Percentiles rank a stretch among this genome's conserved stretches.
These are phyloP conservation scores for Myxocyprinus asiaticus DNA, from an alignment of 2,113 vertebrate genomes.

Conservation along the genomic window DNA sequence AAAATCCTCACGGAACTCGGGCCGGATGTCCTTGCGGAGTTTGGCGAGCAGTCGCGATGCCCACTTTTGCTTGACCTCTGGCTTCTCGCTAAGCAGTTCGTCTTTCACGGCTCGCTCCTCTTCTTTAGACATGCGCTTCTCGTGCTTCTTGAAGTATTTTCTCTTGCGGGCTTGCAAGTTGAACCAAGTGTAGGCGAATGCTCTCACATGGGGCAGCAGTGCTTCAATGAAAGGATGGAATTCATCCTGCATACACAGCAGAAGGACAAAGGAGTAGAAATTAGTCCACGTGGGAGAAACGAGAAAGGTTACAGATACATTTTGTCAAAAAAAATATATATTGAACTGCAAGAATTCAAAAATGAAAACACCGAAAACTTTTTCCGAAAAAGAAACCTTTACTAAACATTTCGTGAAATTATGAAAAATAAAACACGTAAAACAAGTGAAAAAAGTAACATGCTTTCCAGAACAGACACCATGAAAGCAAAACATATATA, in stretches of 20 bases:
- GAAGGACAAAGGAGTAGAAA: not conserved
- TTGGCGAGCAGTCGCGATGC: slow-evolving; percentile 97
- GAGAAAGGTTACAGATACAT: not conserved
- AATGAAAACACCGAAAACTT: no score
- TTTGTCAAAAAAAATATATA: not conserved
- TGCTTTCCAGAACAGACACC: no score
- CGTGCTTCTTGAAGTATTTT: slow-evolving; percentile 99
- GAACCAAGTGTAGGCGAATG: slow-evolving; percentile 99
- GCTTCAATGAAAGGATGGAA: slow-evolving; percentile 99
- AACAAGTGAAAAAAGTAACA: not conserved
- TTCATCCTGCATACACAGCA: slow-evolving; percentile 83
- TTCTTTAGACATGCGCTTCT: slow-evolving; percentile 99
- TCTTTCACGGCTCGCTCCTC: slow-evolving; percentile 99
- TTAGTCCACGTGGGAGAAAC: not conserved
- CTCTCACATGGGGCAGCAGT: slow-evolving; percentile 96
- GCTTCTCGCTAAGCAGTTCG: slow-evolving; percentile 95
- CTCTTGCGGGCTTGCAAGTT: slow-evolving; percentile 98
- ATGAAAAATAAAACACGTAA: not conserved
- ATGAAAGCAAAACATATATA: not conserved
- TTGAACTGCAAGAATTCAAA: not conserved
- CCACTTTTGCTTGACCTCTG: slow-evolving; percentile 99
- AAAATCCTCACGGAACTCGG: slow-evolving; percentile 98
- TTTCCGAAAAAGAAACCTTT: no score
- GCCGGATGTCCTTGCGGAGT: slow-evolving; percentile 97
- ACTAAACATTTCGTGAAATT: no score